A percentile compares a stretch with the other conserved stretches of the same genome.
These are phyloP conservation scores for Morone saxatilis DNA, from an alignment of 2,113 vertebrate genomes.

Conservation along the genomic window DNA sequence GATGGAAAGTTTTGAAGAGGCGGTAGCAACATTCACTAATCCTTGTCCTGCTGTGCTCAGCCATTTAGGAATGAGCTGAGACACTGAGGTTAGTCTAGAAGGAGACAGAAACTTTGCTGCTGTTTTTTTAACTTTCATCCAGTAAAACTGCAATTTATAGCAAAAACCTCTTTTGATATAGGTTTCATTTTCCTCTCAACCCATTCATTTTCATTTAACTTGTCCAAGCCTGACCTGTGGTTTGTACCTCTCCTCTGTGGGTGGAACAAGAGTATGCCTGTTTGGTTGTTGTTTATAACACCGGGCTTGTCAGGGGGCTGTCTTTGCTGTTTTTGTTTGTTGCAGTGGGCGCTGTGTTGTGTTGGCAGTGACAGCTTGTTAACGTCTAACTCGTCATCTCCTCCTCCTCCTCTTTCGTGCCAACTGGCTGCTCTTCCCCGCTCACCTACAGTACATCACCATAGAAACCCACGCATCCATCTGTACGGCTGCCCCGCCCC, in stretches of 20 bases:
- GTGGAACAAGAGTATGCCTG: slow-evolving; percentile 20
- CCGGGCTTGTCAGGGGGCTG: slow-evolving; percentile 44
- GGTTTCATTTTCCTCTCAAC: background rate
- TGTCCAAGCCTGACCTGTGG: slow-evolving; percentile 10
- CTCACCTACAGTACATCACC: slow-evolving; percentile 63
- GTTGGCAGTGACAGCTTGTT: slow-evolving; percentile 74
- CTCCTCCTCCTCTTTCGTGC: slow-evolving; percentile 66
- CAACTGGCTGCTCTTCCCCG: slow-evolving; percentile 67
- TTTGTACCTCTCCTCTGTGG: slow-evolving; percentile 21
- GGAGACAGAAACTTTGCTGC: slow-evolving; percentile 10
- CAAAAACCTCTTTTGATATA: background rate
- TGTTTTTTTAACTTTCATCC: slow-evolving; percentile 3
- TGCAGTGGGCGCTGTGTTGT: slow-evolving; percentile 58
- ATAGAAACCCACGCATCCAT: slow-evolving; percentile 68
- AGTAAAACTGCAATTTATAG: slow-evolving; percentile 13
- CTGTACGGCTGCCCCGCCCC: slow-evolving; percentile 58
- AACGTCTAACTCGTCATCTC: slow-evolving; percentile 73
- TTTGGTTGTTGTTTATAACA: slow-evolving; percentile 57
- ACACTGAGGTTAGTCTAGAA: slow-evolving; percentile 11
- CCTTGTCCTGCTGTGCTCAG: slow-evolving; percentile 58
- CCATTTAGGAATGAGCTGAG: slow-evolving; percentile 49
- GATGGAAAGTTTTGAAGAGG: slow-evolving; percentile 30
- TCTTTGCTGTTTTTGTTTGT: slow-evolving; percentile 63
- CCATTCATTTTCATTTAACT: background rate
- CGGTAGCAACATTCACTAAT: slow-evolving; percentile 35